Conservation (phyloP, 2,797 vertebrate genomes). For the Oophaga sylvatica region DNA sequence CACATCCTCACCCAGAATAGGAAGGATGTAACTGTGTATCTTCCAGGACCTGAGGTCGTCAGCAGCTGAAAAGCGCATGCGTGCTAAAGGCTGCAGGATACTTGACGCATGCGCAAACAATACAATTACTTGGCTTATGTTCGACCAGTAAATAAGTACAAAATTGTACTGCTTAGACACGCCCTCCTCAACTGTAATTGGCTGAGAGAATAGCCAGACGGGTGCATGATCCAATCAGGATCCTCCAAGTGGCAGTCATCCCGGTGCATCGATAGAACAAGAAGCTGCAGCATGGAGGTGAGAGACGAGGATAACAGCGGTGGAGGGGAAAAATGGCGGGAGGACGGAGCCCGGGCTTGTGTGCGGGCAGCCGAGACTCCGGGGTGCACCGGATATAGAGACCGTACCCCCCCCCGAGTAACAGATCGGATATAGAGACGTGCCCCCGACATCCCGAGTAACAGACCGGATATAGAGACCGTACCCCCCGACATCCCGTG, state of each 20-base stretch:
- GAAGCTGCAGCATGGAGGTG: conserved; percentile 1
- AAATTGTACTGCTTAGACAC: background rate
- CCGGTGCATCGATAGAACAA: background rate
- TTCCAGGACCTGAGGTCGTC: conserved; percentile 19
- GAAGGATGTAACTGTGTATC: background rate
- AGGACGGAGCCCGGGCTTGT: too few relatives aligned
- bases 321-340: too few relatives aligned
- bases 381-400: too few relatives aligned
- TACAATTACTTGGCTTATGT: background rate
- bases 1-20: accelerated
- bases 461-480: too few relatives aligned
- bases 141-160: background rate
- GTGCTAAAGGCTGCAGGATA: background rate
- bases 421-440: too few relatives aligned
- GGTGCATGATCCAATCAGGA: background rate
- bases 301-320: background rate
- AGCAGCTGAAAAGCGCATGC: background rate
- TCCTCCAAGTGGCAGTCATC: too few relatives aligned
- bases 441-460: too few relatives aligned
- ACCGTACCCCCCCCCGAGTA: too few relatives aligned
- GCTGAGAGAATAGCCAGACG: background rate
- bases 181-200: background rate
- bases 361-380: too few relatives aligned
- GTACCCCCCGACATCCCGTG: too few relatives aligned
- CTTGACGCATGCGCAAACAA: background rate